These are phyloP conservation scores for Probosciger aterrimus DNA, from an alignment of 2,113 vertebrate genomes.

Conservation along the genomic window DNA sequence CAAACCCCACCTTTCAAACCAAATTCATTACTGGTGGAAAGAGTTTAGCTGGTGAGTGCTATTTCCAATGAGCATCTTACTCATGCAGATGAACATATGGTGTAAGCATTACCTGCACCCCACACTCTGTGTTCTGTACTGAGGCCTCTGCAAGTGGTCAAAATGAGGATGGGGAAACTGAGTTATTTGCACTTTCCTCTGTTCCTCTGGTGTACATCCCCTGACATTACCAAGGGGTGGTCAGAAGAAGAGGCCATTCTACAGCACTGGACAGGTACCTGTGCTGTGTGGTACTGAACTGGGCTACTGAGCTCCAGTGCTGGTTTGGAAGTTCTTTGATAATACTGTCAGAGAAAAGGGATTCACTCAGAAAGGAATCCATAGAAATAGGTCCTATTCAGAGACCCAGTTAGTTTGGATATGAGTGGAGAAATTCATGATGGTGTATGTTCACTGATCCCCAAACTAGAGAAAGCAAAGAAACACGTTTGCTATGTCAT, in stretches of 20 bases:
- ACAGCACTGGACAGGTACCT: not conserved
- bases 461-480: not conserved
- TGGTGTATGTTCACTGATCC: not conserved
- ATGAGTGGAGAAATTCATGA: not conserved
- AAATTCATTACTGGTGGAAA: not conserved
- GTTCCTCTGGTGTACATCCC: not conserved
- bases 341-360: not conserved
- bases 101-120: not conserved
- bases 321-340: not conserved
- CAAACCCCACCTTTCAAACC: not conserved
- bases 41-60: not conserved
- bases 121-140: not conserved
- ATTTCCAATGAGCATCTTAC: not conserved
- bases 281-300: not conserved
- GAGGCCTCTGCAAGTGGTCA: too few relatives aligned
- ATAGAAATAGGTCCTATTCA: not conserved
- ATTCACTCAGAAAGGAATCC: not conserved
- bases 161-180: not conserved
- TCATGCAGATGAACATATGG: not conserved
- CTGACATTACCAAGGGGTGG: not conserved
- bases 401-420: not conserved
- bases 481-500: not conserved
- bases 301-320: not conserved
- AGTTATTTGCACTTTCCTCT: not conserved
- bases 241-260: not conserved